These are phyloP conservation scores for Eumaeus atala DNA, from an alignment of 1,140 invertebrate genomes.

Conservation along the genomic window DNA sequence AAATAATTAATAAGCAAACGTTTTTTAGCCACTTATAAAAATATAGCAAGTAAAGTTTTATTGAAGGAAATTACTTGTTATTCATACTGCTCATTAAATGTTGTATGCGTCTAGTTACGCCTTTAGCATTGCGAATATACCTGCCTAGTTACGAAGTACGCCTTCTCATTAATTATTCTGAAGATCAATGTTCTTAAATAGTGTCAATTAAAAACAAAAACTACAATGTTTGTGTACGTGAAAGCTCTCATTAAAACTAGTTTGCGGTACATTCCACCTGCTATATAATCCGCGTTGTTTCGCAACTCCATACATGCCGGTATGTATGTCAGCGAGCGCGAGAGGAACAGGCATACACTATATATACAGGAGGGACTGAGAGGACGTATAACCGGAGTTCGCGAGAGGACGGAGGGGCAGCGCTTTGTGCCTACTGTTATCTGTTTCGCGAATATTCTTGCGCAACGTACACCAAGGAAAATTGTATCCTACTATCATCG, in stretches of 20 bases:
- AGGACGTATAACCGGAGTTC: constrained; percentile 47
- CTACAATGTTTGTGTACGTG: constrained; percentile 35
- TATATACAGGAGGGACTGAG: constrained; percentile 33
- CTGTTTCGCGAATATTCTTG: constrained; percentile 70
- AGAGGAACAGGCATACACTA: constrained; percentile 32
- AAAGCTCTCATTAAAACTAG: constrained; percentile 69
- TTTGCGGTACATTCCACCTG: constrained; percentile 69
- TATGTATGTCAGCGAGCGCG: constrained; percentile 62
- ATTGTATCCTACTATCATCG: constrained; percentile 48
- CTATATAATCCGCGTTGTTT: constrained; percentile 72
- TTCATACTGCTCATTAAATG: no score
- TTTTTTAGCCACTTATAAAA: no score
- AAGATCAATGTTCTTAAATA: constrained; percentile 5
- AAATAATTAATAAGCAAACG: no score
- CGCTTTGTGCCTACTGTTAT: constrained; percentile 57
- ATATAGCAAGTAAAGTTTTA: no score
- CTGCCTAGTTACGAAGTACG: no score
- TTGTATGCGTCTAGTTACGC: no score
- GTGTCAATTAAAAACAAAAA: constrained; percentile 13
- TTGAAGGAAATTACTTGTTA: no score
- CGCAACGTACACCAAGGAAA: constrained; percentile 60
- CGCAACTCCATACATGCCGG: constrained; percentile 57
- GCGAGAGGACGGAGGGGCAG: constrained; percentile 63
- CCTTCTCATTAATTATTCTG: not conserved
- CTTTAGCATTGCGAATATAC: no score